Conservation (phyloP, 1,140 invertebrate species). For the Frieseomelitta varia region DNA sequence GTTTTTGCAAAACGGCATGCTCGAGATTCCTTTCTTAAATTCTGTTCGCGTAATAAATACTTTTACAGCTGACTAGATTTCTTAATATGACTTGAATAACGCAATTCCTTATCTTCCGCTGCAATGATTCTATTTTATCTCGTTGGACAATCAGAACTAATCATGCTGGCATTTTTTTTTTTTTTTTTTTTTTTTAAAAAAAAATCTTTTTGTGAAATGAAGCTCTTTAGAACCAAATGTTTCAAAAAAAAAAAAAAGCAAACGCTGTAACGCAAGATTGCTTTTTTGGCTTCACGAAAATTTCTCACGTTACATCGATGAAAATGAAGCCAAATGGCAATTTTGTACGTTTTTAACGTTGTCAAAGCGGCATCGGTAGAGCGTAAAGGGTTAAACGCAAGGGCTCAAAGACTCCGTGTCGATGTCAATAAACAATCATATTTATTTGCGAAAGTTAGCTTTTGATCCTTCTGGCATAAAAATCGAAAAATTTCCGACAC, state of each 20-base stretch:
- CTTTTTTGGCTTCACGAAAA: not conserved
- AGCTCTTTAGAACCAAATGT: not conserved
- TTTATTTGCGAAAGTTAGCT: no score
- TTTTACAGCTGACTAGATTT: not conserved
- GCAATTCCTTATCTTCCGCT: no score
- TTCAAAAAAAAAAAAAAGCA: not conserved
- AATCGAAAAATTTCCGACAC: no score
- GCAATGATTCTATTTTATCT: not conserved
- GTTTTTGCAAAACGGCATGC: not conserved
- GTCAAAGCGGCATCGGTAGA: not conserved
- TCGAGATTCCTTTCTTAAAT: not conserved
- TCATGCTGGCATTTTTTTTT: no score
- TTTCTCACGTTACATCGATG: not conserved
- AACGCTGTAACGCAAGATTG: not conserved
- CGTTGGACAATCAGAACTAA: not conserved
- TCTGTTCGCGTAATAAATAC: not conserved
- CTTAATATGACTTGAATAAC: no score
- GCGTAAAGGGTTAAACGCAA: not conserved
- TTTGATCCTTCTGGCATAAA: no score
- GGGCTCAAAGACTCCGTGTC: no score
- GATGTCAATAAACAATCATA: no score
- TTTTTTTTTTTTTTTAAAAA: no score
- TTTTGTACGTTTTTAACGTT: not conserved
- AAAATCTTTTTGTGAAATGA: not conserved
- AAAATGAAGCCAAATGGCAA: not conserved